These are phyloP conservation scores for Schizopygopsis pylzovi DNA, from an alignment of 2,797 vertebrate species.

Conservation along the genomic window DNA sequence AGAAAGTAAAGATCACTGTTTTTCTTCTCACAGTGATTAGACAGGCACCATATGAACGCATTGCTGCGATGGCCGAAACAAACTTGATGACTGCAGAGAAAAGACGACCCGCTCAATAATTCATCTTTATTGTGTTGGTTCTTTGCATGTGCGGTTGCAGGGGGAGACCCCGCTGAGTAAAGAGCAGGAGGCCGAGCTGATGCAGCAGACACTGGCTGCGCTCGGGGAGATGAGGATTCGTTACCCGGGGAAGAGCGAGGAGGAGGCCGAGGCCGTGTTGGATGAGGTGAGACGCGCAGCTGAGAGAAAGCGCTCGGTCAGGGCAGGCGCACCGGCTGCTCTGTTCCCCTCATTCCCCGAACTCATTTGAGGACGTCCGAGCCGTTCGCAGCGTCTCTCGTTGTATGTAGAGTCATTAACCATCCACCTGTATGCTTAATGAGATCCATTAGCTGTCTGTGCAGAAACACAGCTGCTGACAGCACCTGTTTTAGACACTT, in stretches of 20 bases:
- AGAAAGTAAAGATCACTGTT: neutral
- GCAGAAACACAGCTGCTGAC: constrained; percentile 71
- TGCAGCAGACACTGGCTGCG: constrained; percentile 88
- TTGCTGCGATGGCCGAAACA: constrained; percentile 39
- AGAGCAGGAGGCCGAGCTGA: constrained; percentile 90
- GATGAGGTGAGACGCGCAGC: constrained; percentile 84
- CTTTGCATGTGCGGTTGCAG: constrained; percentile 70
- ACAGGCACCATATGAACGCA: neutral
- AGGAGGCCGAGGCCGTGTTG: constrained; percentile 90
- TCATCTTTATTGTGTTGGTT: constrained; percentile 61
- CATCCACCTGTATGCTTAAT: constrained; percentile 76
- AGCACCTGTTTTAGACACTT: constrained; percentile 70
- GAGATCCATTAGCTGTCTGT: constrained; percentile 73
- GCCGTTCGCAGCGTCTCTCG: constrained; percentile 19
- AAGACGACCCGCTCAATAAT: constrained; percentile 48
- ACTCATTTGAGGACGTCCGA: constrained; percentile 55
- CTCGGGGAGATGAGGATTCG: constrained; percentile 93
- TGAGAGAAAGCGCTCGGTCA: constrained; percentile 28
- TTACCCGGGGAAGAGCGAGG: constrained; percentile 93
- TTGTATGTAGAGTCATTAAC: constrained; percentile 66
- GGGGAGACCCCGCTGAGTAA: constrained; percentile 86
- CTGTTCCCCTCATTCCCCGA: constrained; percentile 48
- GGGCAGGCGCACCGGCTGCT: constrained; percentile 44
- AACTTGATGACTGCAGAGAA: constrained; percentile 63
- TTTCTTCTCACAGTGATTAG: neutral